Evolutionary conservation across 1,140 invertebrate genomes (phyloP), one percentile per base, ranked within the genome.

Genomic region (Pseudomyrmex flavicornis): DNA sequence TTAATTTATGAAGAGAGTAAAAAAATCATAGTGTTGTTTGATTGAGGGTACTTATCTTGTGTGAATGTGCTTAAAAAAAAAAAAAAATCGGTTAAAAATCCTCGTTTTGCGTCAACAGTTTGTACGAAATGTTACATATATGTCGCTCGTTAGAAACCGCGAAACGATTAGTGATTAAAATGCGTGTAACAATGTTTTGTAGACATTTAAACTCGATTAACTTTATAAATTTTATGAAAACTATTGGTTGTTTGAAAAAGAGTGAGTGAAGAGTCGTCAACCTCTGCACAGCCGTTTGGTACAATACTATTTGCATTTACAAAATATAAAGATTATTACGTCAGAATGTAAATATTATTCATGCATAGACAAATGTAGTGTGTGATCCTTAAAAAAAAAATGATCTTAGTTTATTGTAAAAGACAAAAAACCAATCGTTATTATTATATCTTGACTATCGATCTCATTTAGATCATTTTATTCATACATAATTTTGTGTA

Each of bases 1-100:
- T 94, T 94, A 94, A 94, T 93, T 94, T 94, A 93, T 94, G 50
- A 52, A 35, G 88, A 88, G 88, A 88, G 35, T 89, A 92, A 92
- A 89, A 86, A 89, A 85, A 87, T 82, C 85, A 79, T 90, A 91
- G 90, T 89, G 86, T 35, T 89, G 86, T 89, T 85, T 88, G 87
- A 91, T 91, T 83, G 77, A 7, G 87, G 83, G 87, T 91, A 92
- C 90, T 91, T 91, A 91, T 85, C 65, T 59, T 85, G 85, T 87
- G 82, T 87, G 90, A 90, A 91, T 90, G 86, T 90, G 82, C 69
- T 35, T 17, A 17, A 35, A 5, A 35, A 35, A 5, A 35, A 77
- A 75, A 61, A 65, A 56, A 79, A 88, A 54, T 82, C 65, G 54
- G 59, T 85, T 85, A 13, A 79, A 17, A 10, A 88, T 88, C 76